Evolutionary conservation across 37 sponge, comb jelly and placozoan species (phyloP).

Genomic region (Bolinopsis microptera): DNA sequence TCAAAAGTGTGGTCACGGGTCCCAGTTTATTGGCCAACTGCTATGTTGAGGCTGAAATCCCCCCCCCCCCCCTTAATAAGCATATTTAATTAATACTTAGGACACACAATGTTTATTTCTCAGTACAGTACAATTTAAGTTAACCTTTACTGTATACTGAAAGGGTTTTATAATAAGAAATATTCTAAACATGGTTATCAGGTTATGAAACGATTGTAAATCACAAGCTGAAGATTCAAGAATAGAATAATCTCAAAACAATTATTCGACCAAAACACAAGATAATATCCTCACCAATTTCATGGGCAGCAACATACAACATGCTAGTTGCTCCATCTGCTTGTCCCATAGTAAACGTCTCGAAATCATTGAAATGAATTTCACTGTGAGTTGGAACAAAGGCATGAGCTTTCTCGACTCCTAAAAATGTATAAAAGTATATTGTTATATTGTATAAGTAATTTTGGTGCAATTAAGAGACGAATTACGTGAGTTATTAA

Average conservation of each 20-base stretch:
- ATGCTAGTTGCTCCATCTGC: neutral
- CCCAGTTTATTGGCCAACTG: no score
- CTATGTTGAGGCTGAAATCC: no score
- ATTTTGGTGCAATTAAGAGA: neutral
- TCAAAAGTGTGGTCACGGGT: no score
- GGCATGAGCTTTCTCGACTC: neutral
- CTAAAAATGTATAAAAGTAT: neutral
- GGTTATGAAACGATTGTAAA: neutral
- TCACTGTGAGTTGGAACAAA: conserved; percentile 2
- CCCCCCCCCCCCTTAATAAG: no score
- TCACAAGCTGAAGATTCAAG: neutral
- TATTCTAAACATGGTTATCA: no score
- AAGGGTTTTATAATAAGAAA: neutral
- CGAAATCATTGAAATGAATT: conserved; percentile 43
- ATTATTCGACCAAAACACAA: neutral
- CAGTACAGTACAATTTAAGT: no score
- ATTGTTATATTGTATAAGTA: no score
- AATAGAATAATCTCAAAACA: neutral
- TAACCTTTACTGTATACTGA: no score
- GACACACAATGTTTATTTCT: no score
- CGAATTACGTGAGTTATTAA: no score
- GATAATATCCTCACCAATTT: neutral
- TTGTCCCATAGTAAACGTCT: neutral
- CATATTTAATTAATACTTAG: no score
- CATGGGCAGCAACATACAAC: conserved; percentile 11